A percentile compares a stretch with the other conserved stretches of the same genome.
These are phyloP conservation scores for Connochaetes taurinus DNA, from an alignment of 2,113 vertebrate genomes.

Conservation along the genomic window DNA sequence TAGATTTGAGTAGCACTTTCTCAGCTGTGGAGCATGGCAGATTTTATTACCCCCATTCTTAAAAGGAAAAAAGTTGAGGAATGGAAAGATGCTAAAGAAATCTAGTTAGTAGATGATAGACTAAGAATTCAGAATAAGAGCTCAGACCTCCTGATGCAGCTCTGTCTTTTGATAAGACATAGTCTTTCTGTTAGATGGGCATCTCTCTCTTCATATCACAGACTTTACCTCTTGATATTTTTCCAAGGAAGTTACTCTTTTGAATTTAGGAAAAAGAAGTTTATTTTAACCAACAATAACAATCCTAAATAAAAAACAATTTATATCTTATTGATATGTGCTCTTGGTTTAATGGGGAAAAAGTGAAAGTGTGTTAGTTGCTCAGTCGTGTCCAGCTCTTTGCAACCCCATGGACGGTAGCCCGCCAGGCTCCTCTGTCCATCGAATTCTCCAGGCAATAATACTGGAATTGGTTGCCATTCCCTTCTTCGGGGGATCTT, in stretches of 20 bases:
- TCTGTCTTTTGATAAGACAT: background rate
- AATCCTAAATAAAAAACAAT: background rate
- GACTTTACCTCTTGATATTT: background rate
- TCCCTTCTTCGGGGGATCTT: background rate
- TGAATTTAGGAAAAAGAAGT: conserved; percentile 6
- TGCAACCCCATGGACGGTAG: background rate
- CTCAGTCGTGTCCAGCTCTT: background rate
- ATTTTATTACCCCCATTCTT: background rate
- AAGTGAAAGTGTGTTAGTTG: background rate
- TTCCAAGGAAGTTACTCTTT: conserved; percentile 6
- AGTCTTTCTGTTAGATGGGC: background rate
- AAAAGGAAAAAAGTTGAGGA: background rate
- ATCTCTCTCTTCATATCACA: background rate
- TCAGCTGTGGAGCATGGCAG: background rate
- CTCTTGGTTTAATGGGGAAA: background rate
- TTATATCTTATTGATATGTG: background rate
- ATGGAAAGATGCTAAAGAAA: background rate
- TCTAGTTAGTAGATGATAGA: background rate
- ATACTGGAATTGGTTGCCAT: background rate
- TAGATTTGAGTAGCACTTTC: background rate
- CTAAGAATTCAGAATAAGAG: background rate
- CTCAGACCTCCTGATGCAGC: background rate
- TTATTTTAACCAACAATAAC: background rate
- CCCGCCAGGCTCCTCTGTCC: background rate
- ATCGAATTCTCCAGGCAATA: background rate